These are phyloP conservation scores for Limonius californicus DNA, from an alignment of 1,140 invertebrate species.

Conservation along the genomic window DNA sequence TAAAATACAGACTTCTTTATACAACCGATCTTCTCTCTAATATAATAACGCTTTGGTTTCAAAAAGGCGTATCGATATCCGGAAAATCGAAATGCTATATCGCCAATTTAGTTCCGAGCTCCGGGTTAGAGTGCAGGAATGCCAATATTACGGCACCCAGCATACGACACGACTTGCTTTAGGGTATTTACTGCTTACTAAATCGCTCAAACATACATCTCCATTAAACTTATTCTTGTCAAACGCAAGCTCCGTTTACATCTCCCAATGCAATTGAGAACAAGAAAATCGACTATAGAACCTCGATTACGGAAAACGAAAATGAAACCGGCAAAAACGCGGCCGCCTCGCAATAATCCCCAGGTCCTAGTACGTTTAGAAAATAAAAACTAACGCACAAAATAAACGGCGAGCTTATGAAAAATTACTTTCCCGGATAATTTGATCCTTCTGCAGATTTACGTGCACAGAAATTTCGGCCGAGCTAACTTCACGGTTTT, in stretches of 20 bases:
- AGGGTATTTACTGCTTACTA: conserved; percentile 30
- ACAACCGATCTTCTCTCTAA: conserved; percentile 4
- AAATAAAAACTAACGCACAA: too few relatives aligned
- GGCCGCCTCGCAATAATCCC: too few relatives aligned
- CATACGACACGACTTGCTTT: conserved; percentile 21
- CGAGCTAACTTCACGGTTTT: too few relatives aligned
- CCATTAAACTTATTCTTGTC: conserved; percentile 37
- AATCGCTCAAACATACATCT: conserved; percentile 34
- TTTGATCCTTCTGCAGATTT: too few relatives aligned
- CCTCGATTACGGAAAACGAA: too few relatives aligned
- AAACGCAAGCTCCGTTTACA: conserved; percentile 29
- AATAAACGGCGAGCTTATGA: too few relatives aligned
- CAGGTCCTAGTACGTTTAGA: too few relatives aligned
- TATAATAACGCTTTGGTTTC: conserved; percentile 13
- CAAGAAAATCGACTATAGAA: neutral
- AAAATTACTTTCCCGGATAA: too few relatives aligned
- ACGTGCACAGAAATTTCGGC: too few relatives aligned
- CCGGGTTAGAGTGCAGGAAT: neutral
- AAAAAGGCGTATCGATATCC: conserved; percentile 11
- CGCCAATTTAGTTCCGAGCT: conserved; percentile 1
- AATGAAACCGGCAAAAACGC: too few relatives aligned
- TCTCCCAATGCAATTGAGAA: conserved; percentile 23
- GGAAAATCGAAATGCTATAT: conserved; percentile 4
- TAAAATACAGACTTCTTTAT: conserved; percentile 11
- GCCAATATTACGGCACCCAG: neutral